Evolutionary conservation across 2,113 vertebrate genomes (phyloP).

Genomic region (Camelus bactrianus): DNA sequence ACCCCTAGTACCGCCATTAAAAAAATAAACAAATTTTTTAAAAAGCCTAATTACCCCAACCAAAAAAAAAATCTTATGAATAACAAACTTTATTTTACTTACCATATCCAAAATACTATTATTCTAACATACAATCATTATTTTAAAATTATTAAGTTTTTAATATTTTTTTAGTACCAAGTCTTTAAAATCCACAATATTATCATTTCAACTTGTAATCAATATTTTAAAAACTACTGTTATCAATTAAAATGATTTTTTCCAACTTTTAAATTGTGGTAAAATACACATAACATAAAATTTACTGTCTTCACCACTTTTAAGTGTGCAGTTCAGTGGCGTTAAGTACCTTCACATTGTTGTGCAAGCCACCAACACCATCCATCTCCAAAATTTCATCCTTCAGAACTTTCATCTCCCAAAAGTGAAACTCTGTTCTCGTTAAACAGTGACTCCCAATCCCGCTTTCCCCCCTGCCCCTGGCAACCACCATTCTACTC

Average conservation of each 20-base stretch:
- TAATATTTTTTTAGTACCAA: background rate
- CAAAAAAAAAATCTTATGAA: background rate
- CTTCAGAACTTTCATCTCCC: background rate
- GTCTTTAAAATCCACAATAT: conserved; percentile 17
- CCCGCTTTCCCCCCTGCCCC: too few species aligned
- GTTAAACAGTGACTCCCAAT: background rate
- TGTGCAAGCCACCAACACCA: background rate
- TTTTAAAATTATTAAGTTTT: background rate
- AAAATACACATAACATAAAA: background rate
- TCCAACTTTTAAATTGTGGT: background rate
- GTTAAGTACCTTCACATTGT: background rate
- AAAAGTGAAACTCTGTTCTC: background rate
- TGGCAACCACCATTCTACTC: background rate
- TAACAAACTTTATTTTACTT: conserved; percentile 4
- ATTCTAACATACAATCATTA: background rate
- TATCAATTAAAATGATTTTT: background rate
- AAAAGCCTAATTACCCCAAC: too few species aligned
- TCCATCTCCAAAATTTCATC: background rate
- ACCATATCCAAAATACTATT: background rate
- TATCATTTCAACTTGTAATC: background rate
- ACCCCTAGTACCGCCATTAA: too few species aligned
- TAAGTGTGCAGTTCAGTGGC: background rate
- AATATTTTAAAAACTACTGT: background rate
- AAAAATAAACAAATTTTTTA: too few species aligned
- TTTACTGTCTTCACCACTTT: background rate